These are phyloP conservation scores for Siderastrea radians DNA, from an alignment of 92 coral and sea anemone species.

Conservation along the genomic window DNA sequence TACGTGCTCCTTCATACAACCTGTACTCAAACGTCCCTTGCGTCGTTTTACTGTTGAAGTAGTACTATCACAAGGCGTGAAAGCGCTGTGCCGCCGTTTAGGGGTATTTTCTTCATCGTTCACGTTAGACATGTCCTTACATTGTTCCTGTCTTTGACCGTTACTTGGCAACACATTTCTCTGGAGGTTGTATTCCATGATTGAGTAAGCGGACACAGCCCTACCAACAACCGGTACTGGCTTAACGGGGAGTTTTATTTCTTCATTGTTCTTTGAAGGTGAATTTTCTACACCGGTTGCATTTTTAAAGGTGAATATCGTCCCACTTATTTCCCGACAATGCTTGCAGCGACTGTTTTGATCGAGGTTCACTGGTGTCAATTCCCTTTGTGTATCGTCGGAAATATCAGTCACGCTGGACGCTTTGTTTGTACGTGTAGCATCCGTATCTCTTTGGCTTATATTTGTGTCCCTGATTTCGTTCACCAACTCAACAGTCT, in stretches of 20 bases:
- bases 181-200: slow-evolving; percentile 37
- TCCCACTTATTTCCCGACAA: not conserved
- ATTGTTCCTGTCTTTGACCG: not conserved
- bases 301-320: not conserved
- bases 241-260: slow-evolving; percentile 13
- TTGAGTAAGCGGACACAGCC: slow-evolving; percentile 30
- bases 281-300: not conserved
- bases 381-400: not conserved
- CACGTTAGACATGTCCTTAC: not conserved
- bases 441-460: not conserved
- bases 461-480: not conserved
- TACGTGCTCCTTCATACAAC: slow-evolving; percentile 20
- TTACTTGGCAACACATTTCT: slow-evolving; percentile 2
- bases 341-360: not conserved
- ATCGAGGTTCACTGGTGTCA: not conserved
- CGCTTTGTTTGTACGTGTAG: not conserved
- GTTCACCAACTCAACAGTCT: not conserved
- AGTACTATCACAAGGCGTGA: slow-evolving; percentile 9
- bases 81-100: slow-evolving; percentile 39
- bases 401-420: not conserved
- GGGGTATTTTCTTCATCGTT: not conserved
- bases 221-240: slow-evolving; percentile 44
- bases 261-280: not conserved
- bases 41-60: not conserved
- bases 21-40: slow-evolving; percentile 29